phyloP scores from a whole-genome alignment of 1,140 invertebrate genomes.

The Solenopsis invicta region DNA sequence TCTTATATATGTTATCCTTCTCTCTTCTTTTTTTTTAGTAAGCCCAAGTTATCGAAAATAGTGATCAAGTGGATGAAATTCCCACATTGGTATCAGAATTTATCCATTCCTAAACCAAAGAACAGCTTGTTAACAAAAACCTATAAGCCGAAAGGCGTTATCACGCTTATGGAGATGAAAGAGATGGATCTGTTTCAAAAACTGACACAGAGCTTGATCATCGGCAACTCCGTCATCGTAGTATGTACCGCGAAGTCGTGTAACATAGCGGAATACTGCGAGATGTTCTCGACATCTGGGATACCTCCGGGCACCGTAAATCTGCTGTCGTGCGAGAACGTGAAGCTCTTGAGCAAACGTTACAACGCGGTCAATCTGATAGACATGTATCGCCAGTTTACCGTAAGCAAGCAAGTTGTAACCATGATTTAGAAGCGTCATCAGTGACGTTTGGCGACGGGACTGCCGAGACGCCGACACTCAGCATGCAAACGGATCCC shows the following conservation, averaged over 20 bases:
- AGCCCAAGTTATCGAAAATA: not conserved
- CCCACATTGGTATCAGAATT: not conserved
- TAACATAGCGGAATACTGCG: not conserved
- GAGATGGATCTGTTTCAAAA: not conserved
- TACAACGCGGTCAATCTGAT: not conserved
- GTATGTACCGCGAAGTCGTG: not conserved
- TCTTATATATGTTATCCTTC: not conserved
- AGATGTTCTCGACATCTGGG: not conserved
- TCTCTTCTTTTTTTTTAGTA: not conserved
- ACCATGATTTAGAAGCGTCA: not conserved
- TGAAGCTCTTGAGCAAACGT: not conserved
- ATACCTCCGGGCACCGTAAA: constrained; percentile 21
- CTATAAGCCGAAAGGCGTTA: not conserved
- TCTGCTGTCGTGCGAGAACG: not conserved
- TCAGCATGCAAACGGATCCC: no score
- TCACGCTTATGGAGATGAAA: not conserved
- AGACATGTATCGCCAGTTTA: not conserved
- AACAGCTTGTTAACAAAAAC: not conserved
- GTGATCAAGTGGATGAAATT: not conserved
- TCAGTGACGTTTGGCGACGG: not conserved
- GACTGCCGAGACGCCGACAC: no score
- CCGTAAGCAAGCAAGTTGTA: not conserved
- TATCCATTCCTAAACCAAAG: not conserved
- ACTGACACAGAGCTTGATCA: not conserved
- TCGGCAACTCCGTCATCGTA: constrained; percentile 23